Conservation (phyloP, 1,140 invertebrate genomes). For the Ephestia elutella region DNA sequence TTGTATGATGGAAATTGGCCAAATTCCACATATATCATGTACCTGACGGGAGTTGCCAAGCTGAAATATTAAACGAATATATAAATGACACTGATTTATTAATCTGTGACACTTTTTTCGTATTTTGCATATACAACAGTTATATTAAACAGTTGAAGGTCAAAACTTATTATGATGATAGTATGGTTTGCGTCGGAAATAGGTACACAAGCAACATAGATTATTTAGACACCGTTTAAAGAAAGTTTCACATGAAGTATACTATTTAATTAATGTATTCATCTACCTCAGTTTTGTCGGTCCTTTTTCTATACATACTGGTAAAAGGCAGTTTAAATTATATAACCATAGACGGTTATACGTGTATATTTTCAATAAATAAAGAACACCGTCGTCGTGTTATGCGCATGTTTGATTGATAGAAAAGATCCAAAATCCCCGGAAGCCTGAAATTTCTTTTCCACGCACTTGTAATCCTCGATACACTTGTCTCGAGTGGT, state of each 20-base stretch:
- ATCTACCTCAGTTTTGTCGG: too few species aligned
- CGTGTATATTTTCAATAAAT: background rate
- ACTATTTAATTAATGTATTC: too few species aligned
- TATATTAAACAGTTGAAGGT: background rate
- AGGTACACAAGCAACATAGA: too few species aligned
- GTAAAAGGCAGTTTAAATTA: too few species aligned
- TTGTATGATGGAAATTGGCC: background rate
- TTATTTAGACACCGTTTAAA: too few species aligned
- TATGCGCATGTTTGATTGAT: background rate
- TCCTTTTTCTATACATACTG: too few species aligned
- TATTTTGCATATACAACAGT: constrained; percentile 1
- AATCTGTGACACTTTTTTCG: background rate
- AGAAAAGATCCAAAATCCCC: background rate
- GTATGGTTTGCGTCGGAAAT: background rate
- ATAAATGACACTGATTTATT: background rate
- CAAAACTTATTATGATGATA: background rate
- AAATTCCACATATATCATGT: background rate
- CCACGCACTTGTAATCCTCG: background rate
- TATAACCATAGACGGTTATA: too few species aligned
- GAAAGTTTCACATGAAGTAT: too few species aligned
- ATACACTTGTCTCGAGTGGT: constrained; percentile 1
- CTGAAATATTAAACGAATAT: background rate
- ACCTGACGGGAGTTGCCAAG: background rate
- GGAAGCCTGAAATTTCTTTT: background rate
- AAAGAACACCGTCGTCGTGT: background rate